Conservation (phyloP, 2,797 vertebrate genomes). For the Alcedo atthis region DNA sequence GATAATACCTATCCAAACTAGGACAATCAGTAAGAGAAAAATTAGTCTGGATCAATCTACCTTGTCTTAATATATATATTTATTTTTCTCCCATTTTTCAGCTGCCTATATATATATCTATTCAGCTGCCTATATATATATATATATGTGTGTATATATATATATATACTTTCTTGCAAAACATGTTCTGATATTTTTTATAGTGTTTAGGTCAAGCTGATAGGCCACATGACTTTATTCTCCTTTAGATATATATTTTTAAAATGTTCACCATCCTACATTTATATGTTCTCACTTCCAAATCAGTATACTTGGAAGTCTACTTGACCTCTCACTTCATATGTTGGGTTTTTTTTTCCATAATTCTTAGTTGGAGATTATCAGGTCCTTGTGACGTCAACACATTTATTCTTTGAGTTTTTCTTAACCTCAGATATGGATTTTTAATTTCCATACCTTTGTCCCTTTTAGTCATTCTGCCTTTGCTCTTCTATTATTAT, state of each 20-base stretch:
- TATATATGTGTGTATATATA: too few relatives aligned
- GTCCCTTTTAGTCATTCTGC: not conserved
- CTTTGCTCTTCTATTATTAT: not conserved
- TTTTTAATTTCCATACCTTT: not conserved
- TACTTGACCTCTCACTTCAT: not conserved
- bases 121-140: too few relatives aligned
- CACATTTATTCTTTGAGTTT: not conserved
- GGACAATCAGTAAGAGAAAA: not conserved
- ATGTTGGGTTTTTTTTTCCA: not conserved
- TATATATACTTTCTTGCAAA: not conserved
- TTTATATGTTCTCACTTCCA: not conserved
- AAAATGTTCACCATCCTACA: not conserved
- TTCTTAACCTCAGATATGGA: not conserved
- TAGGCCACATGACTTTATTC: not conserved
- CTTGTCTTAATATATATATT: not conserved
- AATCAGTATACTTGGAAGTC: not conserved
- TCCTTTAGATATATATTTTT: not conserved
- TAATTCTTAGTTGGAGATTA: not conserved
- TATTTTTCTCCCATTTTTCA: not conserved
- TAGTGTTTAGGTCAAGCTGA: not conserved
- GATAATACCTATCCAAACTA: too few relatives aligned
- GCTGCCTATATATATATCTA: not conserved
- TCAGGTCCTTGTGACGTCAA: not conserved
- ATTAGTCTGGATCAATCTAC: not conserved
- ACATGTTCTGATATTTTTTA: not conserved